Conservation (phyloP, 2,888 invertebrate genomes). For the Epirrita christyi region DNA sequence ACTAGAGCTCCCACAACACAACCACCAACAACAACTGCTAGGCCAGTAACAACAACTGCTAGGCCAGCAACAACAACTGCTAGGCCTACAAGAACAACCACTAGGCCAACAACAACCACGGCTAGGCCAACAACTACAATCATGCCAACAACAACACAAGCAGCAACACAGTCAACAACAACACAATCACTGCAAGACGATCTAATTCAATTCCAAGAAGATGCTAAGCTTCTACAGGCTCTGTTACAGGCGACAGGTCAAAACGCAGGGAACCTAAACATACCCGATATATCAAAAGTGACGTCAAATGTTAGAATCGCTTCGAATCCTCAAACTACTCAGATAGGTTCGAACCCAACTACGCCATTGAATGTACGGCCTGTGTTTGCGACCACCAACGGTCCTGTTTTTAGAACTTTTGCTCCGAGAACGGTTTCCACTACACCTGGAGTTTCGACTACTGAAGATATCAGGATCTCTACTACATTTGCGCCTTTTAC, state of each 20-base stretch:
- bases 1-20: constrained; percentile 44
- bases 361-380: constrained; percentile 68
- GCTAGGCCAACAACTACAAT: constrained; percentile 48
- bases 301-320: constrained; percentile 76
- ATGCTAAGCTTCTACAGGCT: constrained; percentile 73
- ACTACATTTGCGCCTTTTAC: constrained; percentile 69
- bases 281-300: constrained; percentile 69
- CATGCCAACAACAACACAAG: constrained; percentile 45
- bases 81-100: constrained; percentile 44
- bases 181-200: constrained; percentile 63
- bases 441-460: constrained; percentile 56
- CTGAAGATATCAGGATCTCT: constrained; percentile 68
- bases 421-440: constrained; percentile 61
- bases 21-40: constrained; percentile 43
- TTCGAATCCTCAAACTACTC: constrained; percentile 70
- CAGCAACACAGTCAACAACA: constrained; percentile 54
- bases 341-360: constrained; percentile 67
- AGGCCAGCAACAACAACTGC: constrained; percentile 40
- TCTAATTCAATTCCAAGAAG: constrained; percentile 71
- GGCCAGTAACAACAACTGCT: constrained; percentile 41
- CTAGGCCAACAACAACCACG: constrained; percentile 45
- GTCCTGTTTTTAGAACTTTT: constrained; percentile 56
- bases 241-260: constrained; percentile 72
- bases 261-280: constrained; percentile 55
- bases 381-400: constrained; percentile 61